phyloP scores from a whole-genome alignment of 1,140 invertebrate genomes.

The Cotesia chilonis region DNA sequence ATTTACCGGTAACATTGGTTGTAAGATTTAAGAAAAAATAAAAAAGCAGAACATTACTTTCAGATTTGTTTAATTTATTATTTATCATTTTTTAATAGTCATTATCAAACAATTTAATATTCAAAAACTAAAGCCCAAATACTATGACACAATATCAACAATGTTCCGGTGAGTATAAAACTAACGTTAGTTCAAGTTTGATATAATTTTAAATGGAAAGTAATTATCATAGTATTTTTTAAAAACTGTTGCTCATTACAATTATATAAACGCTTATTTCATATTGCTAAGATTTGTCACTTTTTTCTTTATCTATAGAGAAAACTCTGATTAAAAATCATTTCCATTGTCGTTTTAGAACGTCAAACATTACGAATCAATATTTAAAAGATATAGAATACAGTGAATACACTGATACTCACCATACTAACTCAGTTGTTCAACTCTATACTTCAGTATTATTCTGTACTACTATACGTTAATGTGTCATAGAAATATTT shows the following conservation, averaged over 20 bases:
- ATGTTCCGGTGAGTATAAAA: neutral
- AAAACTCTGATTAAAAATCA: constrained; percentile 23
- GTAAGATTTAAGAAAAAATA: too few species aligned
- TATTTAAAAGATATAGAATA: constrained; percentile 36
- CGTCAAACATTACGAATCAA: constrained; percentile 31
- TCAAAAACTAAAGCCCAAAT: too few species aligned
- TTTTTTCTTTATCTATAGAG: constrained; percentile 6
- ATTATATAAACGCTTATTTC: neutral
- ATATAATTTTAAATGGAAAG: too few species aligned
- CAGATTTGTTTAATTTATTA: too few species aligned
- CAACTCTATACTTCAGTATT: too few species aligned
- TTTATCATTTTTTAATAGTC: too few species aligned
- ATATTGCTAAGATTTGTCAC: neutral
- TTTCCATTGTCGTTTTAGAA: constrained; percentile 18
- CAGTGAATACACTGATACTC: constrained; percentile 22
- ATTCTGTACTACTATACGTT: too few species aligned
- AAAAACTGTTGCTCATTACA: neutral
- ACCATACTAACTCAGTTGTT: constrained; percentile 2
- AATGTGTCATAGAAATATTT: too few species aligned
- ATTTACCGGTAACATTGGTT: neutral
- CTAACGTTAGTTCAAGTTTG: neutral
- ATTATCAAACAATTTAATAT: too few species aligned
- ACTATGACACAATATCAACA: neutral
- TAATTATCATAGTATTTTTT: too few species aligned
- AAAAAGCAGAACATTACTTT: too few species aligned